These are phyloP conservation scores for Dugesia japonica DNA, from an alignment of 2,888 invertebrate species.

Conservation along the genomic window DNA sequence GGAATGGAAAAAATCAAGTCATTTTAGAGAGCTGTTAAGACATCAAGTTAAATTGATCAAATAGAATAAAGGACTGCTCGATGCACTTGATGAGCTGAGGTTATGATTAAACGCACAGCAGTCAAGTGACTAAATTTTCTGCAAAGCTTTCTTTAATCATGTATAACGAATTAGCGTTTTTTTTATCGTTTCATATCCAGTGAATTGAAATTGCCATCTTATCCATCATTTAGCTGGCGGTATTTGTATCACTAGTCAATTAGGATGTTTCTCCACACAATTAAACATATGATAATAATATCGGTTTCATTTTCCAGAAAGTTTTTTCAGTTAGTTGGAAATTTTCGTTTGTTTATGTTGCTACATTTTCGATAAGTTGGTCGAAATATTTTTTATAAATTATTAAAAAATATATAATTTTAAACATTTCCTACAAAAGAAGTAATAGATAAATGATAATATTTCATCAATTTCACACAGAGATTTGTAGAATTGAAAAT, in stretches of 20 bases:
- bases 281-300: neutral
- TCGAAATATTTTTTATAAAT: too few species aligned
- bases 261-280: neutral
- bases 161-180: neutral
- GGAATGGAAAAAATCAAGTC: conserved; percentile 12
- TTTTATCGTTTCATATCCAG: neutral
- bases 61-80: conserved; percentile 2
- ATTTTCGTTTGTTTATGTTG: too few species aligned
- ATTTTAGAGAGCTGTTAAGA: neutral
- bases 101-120: neutral
- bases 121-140: conserved; percentile 4
- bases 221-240: neutral
- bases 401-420: too few species aligned
- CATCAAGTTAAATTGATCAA: conserved; percentile 9
- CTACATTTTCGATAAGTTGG: too few species aligned
- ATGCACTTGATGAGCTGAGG: conserved; percentile 12
- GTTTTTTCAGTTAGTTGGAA: too few species aligned
- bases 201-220: neutral
- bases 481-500: too few species aligned
- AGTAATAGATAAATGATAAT: too few species aligned
- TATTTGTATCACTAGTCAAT: neutral
- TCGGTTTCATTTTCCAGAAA: too few species aligned
- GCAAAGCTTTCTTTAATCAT: neutral
- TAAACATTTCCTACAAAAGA: too few species aligned
- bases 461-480: too few species aligned